phyloP scores from a whole-genome alignment of 2,113 vertebrate genomes.

The Mesembrinibis cayennensis region DNA sequence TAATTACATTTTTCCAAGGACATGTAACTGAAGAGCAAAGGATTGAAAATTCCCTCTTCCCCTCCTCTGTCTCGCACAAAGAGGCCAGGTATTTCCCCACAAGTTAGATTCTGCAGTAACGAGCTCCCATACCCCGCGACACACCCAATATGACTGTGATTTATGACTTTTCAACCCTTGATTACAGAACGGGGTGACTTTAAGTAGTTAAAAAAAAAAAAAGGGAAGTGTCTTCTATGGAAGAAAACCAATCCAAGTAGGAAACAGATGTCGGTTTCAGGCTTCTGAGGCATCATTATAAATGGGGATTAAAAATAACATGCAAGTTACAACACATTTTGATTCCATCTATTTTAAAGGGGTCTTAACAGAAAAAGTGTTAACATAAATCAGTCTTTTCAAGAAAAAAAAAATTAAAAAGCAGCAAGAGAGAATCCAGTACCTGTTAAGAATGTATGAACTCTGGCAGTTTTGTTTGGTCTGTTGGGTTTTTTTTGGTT shows the following conservation, averaged over 20 bases:
- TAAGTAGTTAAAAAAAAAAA: neutral
- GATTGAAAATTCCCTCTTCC: neutral
- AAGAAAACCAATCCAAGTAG: neutral
- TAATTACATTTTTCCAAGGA: neutral
- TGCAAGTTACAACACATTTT: neutral
- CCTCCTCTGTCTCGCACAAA: neutral
- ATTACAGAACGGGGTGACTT: neutral
- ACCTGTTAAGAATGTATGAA: neutral
- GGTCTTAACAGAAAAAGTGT: neutral
- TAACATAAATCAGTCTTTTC: neutral
- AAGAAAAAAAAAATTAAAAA: neutral
- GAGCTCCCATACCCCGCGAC: rapidly evolving
- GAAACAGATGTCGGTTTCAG: neutral
- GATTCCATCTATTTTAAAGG: neutral
- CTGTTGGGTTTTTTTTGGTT: no score
- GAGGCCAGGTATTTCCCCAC: neutral
- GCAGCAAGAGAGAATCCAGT: neutral
- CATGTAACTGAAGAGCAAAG: neutral
- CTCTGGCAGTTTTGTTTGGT: neutral
- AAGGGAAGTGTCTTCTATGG: neutral
- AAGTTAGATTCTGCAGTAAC: neutral
- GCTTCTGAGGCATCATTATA: neutral
- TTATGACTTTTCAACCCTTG: neutral
- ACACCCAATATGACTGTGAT: neutral
- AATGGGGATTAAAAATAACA: neutral